Base-by-base conservation (phyloP, 23 tunicate genomes). In the Ascidia mentula region DNA sequence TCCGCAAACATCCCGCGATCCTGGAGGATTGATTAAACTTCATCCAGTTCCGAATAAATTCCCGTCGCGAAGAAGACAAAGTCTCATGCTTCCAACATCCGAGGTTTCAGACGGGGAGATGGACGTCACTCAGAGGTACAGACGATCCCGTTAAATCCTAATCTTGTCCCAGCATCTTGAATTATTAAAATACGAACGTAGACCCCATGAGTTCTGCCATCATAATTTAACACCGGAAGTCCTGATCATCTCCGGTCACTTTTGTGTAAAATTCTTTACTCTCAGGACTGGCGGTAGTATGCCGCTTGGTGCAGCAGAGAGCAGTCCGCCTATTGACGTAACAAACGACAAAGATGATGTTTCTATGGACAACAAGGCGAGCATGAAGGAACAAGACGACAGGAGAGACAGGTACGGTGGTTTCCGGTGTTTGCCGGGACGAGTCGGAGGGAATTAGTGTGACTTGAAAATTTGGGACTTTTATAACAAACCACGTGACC, bases 31-130 rank as follows among this genome's bases (percentile, higher is more conserved):
- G 22, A 17, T 92, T 24, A 87, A 87, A 42, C 72, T 92, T 33
- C 92, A 70, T 72, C 97, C 97, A 22, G 97, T 92, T 38, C 97
- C 97, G 6, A 7, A 75, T 0, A 87, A 92, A 61, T 92, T 92
- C 75, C 86, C 90, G 36, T 92, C 97, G 6, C 72, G 97, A 35
- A 78, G 97, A 69, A 53, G 90, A 30, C 91, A 92, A 39, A 92
- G 92, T 74, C 78, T 92, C 35, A 40, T 92, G 82, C 81, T 75
- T 35, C 40, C 79, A 22, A 72, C 82, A 45, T 76, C 90, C 7
- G 97, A 91, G 39, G 20, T 24, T 17, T 65, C 69, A 7, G 59
- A 75, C 38, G 59, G 31, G 71, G 34, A 45, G 32, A 40, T 26
- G 7, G 81, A 31, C 65, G 13, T 26, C 13, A 28, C 28, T 3